These are phyloP conservation scores for Onychomys arenicola DNA, from an alignment of 2,797 vertebrate genomes.

Conservation along the genomic window DNA sequence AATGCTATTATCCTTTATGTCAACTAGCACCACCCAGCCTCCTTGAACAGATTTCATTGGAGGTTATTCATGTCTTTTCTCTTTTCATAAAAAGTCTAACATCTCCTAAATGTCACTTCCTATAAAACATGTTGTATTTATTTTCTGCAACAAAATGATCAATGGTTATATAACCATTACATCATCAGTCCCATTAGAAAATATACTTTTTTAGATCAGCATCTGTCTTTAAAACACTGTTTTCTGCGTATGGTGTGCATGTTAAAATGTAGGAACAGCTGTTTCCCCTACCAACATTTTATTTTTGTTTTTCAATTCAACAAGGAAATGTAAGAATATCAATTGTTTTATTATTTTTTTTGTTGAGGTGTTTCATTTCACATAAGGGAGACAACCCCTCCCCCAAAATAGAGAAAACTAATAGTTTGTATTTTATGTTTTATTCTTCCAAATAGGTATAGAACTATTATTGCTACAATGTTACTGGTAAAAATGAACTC, in stretches of 20 bases:
- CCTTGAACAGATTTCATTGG: neutral
- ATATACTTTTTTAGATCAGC: neutral
- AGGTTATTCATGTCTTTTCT: fast-evolving
- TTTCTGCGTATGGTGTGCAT: neutral
- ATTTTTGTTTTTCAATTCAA: conserved; percentile 9
- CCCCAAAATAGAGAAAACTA: neutral
- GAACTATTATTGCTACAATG: neutral
- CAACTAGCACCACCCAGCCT: neutral
- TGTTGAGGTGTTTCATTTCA: neutral
- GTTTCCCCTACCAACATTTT: neutral
- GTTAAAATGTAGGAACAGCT: neutral
- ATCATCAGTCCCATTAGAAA: neutral
- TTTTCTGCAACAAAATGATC: neutral
- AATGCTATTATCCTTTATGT: neutral
- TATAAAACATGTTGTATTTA: neutral
- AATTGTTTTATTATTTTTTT: neutral
- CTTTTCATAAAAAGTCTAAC: neutral
- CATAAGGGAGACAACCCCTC: neutral
- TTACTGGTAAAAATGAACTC: conserved; percentile 39
- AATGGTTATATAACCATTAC: neutral
- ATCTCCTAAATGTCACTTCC: neutral
- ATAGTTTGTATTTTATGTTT: neutral
- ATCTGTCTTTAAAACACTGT: neutral
- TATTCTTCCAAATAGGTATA: neutral
- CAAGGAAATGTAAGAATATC: neutral